phyloP scores from a whole-genome alignment of 2,797 vertebrate genomes.

The Spheniscus humboldti region DNA sequence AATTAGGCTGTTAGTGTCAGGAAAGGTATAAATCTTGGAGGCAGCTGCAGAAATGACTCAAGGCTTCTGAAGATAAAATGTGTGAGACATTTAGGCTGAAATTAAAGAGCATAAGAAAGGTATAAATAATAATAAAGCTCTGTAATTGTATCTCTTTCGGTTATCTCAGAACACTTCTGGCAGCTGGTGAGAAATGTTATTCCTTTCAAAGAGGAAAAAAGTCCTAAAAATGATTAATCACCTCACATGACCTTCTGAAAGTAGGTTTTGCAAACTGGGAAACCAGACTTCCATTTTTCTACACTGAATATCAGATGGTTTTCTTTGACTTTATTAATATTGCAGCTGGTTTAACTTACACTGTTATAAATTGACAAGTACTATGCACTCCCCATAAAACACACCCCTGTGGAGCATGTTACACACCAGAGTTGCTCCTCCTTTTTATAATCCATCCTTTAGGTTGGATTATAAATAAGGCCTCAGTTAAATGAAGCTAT shows the following conservation, averaged over 20 bases:
- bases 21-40: not conserved
- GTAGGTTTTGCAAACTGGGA: not conserved
- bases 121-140: slow-evolving; percentile 8
- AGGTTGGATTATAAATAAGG: not conserved
- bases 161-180: not conserved
- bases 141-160: not conserved
- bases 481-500: not conserved
- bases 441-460: not conserved
- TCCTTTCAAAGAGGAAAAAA: not conserved
- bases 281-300: not conserved
- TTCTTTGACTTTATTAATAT: not conserved
- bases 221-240: not conserved
- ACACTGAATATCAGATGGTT: not conserved
- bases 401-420: not conserved
- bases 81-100: not conserved
- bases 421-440: not conserved
- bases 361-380: not conserved
- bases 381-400: not conserved
- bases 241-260: not conserved
- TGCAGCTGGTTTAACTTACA: not conserved
- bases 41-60: not conserved
- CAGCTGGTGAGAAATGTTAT: not conserved
- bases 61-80: not conserved
- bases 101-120: not conserved
- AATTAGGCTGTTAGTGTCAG: not conserved